These are phyloP conservation scores for Eristalis intricaria DNA, from an alignment of 2,888 invertebrate genomes.

Conservation along the genomic window DNA sequence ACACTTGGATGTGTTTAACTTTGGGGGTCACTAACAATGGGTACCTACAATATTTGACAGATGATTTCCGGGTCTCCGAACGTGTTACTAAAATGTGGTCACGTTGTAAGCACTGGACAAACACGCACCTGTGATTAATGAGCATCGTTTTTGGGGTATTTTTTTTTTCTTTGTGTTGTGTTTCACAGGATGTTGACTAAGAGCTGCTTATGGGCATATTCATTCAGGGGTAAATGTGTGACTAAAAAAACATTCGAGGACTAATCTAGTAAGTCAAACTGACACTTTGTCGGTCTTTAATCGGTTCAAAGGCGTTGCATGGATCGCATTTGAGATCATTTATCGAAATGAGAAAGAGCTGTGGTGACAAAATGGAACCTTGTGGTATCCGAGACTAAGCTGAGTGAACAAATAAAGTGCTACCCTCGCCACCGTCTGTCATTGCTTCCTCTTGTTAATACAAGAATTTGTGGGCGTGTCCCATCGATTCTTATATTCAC, in stretches of 20 bases:
- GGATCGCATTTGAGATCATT: too few species aligned
- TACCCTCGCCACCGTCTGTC: too few species aligned
- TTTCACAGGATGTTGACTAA: not conserved
- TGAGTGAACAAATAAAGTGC: too few species aligned
- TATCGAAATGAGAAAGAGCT: too few species aligned
- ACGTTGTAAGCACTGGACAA: not conserved
- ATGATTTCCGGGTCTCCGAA: not conserved
- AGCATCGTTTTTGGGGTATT: not conserved
- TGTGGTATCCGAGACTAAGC: too few species aligned
- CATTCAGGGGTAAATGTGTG: not conserved
- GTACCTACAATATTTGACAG: not conserved
- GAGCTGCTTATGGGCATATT: not conserved
- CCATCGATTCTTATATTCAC: too few species aligned
- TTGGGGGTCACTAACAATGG: not conserved
- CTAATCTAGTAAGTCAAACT: too few species aligned
- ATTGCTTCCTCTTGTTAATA: too few species aligned
- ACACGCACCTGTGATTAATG: not conserved
- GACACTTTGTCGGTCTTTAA: too few species aligned
- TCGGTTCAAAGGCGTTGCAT: too few species aligned
- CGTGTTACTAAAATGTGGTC: not conserved
- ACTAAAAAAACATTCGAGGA: not conserved
- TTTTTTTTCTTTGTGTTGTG: not conserved
- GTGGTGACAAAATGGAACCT: too few species aligned
- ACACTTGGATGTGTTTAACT: slow-evolving; percentile 20
- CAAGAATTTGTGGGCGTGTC: too few species aligned